Conservation (phyloP, 1,140 invertebrate species). For the Magallana ariakensis region DNA sequence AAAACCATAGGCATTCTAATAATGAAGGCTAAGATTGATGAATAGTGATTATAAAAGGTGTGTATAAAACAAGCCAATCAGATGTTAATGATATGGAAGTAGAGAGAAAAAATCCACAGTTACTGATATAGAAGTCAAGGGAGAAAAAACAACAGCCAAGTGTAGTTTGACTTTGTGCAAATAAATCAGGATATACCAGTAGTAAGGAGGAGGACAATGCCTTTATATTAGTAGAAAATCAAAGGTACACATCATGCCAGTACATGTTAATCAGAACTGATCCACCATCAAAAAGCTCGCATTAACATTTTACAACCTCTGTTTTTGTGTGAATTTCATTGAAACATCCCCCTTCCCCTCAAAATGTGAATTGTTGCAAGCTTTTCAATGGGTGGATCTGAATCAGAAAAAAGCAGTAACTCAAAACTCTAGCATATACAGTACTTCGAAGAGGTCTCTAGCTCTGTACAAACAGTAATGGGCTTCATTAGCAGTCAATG, state of each 20-base stretch:
- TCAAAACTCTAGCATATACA: background rate
- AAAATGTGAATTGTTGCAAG: background rate
- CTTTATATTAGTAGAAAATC: too few species aligned
- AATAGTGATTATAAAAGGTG: too few species aligned
- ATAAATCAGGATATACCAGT: too few species aligned
- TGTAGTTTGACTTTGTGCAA: too few species aligned
- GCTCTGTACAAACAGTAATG: too few species aligned
- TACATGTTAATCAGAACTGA: background rate
- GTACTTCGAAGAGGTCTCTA: too few species aligned
- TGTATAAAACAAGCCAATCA: background rate
- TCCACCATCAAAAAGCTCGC: background rate
- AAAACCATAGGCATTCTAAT: too few species aligned
- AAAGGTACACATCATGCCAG: background rate
- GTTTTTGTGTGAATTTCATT: background rate
- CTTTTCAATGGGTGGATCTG: background rate
- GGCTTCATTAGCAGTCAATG: background rate
- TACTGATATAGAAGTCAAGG: too few species aligned
- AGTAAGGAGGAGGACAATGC: too few species aligned
- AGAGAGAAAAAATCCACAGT: too few species aligned
- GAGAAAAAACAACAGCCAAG: too few species aligned
- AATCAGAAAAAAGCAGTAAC: background rate
- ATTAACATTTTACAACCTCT: background rate
- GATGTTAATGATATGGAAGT: background rate
- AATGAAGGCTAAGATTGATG: too few species aligned
- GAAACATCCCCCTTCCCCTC: background rate